Evolutionary conservation across 2,113 vertebrate species (phyloP), one percentile per base, ranked within the genome.

Genomic region (Myxocyprinus asiaticus): DNA sequence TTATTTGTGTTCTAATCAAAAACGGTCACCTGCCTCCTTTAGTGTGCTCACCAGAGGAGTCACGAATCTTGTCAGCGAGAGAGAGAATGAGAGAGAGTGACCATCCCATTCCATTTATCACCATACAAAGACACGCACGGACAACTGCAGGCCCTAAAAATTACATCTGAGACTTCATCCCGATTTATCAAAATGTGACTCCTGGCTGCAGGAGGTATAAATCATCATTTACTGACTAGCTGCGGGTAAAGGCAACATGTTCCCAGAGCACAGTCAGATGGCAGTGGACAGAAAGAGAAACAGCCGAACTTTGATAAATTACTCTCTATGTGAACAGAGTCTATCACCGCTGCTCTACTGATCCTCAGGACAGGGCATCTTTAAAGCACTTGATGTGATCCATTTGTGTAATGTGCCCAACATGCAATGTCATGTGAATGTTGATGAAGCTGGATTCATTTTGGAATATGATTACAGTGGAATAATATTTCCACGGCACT

Each of bases 121-220:
- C 77, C 56, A 42, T 68, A 77, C 77, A 77, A 82, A 65, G 84
- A 71, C 73, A 82, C 71, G 79, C 77, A 61, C 81, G n/a, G 68
- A 80, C 85, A 84, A 81, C 65, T 47, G 82, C 77, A 68, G 63
- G 79, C 73, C 77, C 78, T 84, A 48, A 76, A 84, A 87, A 83
- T 83, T 83, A 77, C 77, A 80, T 75, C 72, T 51, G 80, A 88
- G 81, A 84, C 68, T 78, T 81, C 71, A 56, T 84, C 82, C 83
- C 85, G 83, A 89, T 88, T 89, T 82, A 89, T 89, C 85, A 83
- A 75, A 82, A 65, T 77, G 76, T 75, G 67, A 77, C 70, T 80
- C 78, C 68, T 84, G 76, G 86, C 82, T 65, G 81, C 81, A 53
- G 47, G 67, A 22, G 79, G 69, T 69, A 82, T 87, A 87, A 89